These are phyloP conservation scores for Huso huso DNA, from an alignment of 2,797 vertebrate species.

Conservation along the genomic window DNA sequence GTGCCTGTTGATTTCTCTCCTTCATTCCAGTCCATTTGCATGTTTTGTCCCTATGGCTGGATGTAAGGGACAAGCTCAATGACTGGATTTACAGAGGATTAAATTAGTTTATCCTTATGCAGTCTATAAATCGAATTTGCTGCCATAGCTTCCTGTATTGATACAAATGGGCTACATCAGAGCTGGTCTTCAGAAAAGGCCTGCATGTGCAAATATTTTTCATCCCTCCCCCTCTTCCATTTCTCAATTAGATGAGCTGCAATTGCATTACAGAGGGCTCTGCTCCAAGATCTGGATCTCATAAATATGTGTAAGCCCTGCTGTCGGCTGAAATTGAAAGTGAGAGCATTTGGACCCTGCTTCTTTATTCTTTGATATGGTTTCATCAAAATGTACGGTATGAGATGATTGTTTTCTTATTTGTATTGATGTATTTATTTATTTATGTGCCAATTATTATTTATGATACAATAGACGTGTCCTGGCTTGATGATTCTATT, in stretches of 20 bases:
- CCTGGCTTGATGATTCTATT: too few species aligned
- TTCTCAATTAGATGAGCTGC: conserved; percentile 60
- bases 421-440: too few species aligned
- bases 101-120: conserved; percentile 78
- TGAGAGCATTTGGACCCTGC: conserved; percentile 43
- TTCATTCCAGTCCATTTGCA: conserved; percentile 44
- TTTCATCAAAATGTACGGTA: neutral
- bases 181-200: conserved; percentile 46
- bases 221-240: conserved; percentile 34
- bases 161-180: conserved; percentile 64
- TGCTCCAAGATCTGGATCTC: conserved; percentile 37
- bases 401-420: too few species aligned
- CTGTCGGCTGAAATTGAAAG: conserved; percentile 41
- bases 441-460: too few species aligned
- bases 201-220: conserved; percentile 53
- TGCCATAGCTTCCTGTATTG: conserved; percentile 73
- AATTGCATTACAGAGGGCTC: conserved; percentile 64
- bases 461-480: too few species aligned
- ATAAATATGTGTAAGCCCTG: conserved; percentile 63
- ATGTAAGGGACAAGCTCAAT: conserved; percentile 46
- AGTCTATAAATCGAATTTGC: conserved; percentile 75
- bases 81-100: conserved; percentile 59
- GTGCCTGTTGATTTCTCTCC: neutral
- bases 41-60: conserved; percentile 42
- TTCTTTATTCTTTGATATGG: conserved; percentile 38